phyloP scores from a whole-genome alignment of 30 jellyfish, hydroid and myxozoan species.

The Nemopilema nomurai region DNA sequence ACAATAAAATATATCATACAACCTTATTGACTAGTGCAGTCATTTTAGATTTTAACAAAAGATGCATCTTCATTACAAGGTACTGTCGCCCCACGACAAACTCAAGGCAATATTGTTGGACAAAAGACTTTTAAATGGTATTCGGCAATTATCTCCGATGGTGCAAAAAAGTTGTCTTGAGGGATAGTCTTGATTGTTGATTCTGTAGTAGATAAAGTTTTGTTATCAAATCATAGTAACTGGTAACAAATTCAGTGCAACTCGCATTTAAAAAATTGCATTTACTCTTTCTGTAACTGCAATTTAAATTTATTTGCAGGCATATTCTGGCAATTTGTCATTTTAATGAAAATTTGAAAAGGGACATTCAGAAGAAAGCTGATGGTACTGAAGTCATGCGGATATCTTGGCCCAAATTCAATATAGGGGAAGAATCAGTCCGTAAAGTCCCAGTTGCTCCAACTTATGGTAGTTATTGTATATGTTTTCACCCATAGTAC shows the following conservation, averaged over 20 bases:
- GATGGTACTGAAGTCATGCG: conserved; percentile 30
- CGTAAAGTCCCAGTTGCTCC: conserved; percentile 34
- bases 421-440: conserved; percentile 53
- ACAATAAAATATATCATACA: not conserved
- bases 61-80: not conserved
- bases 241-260: not conserved
- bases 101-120: not conserved
- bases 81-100: not conserved
- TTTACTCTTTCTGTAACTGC: not conserved
- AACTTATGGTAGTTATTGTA: conserved; percentile 35
- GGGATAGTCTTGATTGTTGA: not conserved
- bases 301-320: conserved; percentile 14
- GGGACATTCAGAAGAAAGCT: conserved; percentile 24
- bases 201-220: not conserved
- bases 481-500: not conserved
- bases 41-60: not conserved
- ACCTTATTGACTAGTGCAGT: not conserved
- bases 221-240: not conserved
- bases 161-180: conserved; percentile 4
- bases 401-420: conserved; percentile 38
- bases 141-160: not conserved
- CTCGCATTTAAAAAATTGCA: not conserved
- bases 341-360: conserved; percentile 18
- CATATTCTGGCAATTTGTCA: conserved; percentile 36
- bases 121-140: conserved; percentile 8